phyloP scores from a whole-genome alignment of 2,888 invertebrate genomes.

The Drosophila atripex region DNA sequence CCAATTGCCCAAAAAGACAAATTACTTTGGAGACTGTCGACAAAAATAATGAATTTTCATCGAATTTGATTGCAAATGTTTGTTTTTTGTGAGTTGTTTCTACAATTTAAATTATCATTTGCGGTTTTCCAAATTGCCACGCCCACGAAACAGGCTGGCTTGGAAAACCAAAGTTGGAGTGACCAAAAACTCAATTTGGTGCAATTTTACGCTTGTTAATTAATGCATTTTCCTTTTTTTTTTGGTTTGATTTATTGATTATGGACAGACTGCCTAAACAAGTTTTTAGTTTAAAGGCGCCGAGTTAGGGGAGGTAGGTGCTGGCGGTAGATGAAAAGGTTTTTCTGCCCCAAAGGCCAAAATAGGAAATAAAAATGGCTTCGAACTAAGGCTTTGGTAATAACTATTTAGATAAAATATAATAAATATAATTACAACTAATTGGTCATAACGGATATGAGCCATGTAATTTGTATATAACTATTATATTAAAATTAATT shows the following conservation, averaged over 20 bases:
- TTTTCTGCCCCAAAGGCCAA: constrained; percentile 14
- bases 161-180: constrained; percentile 36
- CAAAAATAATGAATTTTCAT: constrained; percentile 30
- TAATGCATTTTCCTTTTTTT: constrained; percentile 41
- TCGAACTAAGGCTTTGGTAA: constrained; percentile 3
- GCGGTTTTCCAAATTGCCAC: constrained; percentile 48
- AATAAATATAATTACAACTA: constrained; percentile 14
- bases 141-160: constrained; percentile 27
- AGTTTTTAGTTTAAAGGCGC: not conserved
- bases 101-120: constrained; percentile 42
- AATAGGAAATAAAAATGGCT: constrained; percentile 27
- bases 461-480: not conserved
- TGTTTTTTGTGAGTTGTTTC: constrained; percentile 15
- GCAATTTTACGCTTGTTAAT: constrained; percentile 66
- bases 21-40: constrained; percentile 12
- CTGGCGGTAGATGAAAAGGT: constrained; percentile 15
- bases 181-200: constrained; percentile 47
- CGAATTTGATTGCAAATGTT: constrained; percentile 28
- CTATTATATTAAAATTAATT: not conserved
- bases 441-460: not conserved
- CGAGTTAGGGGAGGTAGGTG: not conserved
- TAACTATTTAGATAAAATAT: constrained; percentile 18
- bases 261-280: constrained; percentile 4
- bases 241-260: constrained; percentile 38
- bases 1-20: constrained; percentile 26